These are phyloP conservation scores for Cossypha caffra DNA, from an alignment of 2,797 vertebrate genomes.

Conservation along the genomic window DNA sequence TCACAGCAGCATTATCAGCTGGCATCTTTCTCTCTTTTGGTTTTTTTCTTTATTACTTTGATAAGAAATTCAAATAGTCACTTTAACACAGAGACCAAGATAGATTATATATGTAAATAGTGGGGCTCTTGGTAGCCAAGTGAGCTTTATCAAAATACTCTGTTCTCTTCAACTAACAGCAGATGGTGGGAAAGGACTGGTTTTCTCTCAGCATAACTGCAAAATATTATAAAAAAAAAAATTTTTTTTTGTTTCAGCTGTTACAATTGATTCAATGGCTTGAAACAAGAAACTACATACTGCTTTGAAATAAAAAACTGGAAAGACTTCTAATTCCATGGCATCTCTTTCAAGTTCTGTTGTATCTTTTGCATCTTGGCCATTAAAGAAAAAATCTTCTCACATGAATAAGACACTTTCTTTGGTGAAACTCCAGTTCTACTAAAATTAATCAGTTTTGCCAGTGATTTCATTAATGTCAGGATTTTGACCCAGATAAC, in stretches of 20 bases:
- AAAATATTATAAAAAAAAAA: background rate
- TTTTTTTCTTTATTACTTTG: conserved; percentile 21
- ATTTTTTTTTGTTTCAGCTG: background rate
- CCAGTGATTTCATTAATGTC: background rate
- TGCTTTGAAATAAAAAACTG: background rate
- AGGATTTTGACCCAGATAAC: background rate
- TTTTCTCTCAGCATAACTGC: background rate
- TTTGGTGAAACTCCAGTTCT: background rate
- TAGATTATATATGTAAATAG: background rate
- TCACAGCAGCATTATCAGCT: background rate
- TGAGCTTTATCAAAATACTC: background rate
- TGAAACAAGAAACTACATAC: background rate
- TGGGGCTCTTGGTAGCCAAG: background rate
- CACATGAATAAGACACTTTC: background rate
- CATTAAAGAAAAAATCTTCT: background rate
- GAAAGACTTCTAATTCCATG: background rate
- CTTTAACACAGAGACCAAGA: background rate
- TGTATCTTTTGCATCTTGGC: background rate
- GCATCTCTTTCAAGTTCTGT: background rate
- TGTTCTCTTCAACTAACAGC: background rate
- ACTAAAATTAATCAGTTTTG: background rate
- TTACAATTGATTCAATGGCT: background rate
- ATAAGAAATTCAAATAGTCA: conserved; percentile 47
- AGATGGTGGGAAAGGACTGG: background rate
- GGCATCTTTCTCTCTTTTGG: background rate